Conservation (phyloP, 2,113 vertebrate species). For the Scartelaos histophorus region DNA sequence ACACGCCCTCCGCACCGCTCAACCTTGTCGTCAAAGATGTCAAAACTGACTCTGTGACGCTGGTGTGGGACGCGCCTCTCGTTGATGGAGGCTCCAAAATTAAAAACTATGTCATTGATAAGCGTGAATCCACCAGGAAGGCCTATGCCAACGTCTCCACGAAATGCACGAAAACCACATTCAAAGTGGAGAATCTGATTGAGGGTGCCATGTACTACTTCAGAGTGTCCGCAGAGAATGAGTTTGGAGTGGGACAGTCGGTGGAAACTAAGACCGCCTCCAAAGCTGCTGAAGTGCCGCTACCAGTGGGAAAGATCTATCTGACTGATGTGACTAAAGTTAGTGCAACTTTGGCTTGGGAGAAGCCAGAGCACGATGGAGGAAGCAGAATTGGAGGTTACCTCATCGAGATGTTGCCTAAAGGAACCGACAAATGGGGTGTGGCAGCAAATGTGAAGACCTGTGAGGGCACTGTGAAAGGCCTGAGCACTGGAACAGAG, state of each 20-base stretch:
- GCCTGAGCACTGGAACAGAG: slow-evolving; percentile 88
- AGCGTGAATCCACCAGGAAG: slow-evolving; percentile 94
- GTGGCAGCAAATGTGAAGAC: slow-evolving; percentile 88
- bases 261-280: slow-evolving; percentile 88
- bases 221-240: slow-evolving; percentile 98
- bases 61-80: slow-evolving; percentile 90
- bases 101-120: slow-evolving; percentile 96
- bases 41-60: slow-evolving; percentile 85
- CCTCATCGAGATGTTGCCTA: slow-evolving; percentile 93
- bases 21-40: slow-evolving; percentile 90
- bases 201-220: slow-evolving; percentile 97
- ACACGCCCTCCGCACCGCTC: slow-evolving; percentile 91
- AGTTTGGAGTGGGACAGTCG: slow-evolving; percentile 90
- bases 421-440: slow-evolving; percentile 93
- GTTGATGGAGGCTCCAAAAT: slow-evolving; percentile 95
- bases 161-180: slow-evolving; percentile 90
- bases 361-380: slow-evolving; percentile 96
- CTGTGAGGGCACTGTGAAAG: slow-evolving; percentile 85
- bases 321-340: slow-evolving; percentile 92
- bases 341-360: slow-evolving; percentile 88
- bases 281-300: slow-evolving; percentile 93
- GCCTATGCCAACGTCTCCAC: slow-evolving; percentile 91
- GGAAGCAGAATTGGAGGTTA: slow-evolving; percentile 95
- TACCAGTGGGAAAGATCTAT: slow-evolving; percentile 89
- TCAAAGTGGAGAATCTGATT: slow-evolving; percentile 90